Base-by-base conservation (phyloP, 1,140 invertebrate genomes). In the Glossosoma conforme region DNA sequence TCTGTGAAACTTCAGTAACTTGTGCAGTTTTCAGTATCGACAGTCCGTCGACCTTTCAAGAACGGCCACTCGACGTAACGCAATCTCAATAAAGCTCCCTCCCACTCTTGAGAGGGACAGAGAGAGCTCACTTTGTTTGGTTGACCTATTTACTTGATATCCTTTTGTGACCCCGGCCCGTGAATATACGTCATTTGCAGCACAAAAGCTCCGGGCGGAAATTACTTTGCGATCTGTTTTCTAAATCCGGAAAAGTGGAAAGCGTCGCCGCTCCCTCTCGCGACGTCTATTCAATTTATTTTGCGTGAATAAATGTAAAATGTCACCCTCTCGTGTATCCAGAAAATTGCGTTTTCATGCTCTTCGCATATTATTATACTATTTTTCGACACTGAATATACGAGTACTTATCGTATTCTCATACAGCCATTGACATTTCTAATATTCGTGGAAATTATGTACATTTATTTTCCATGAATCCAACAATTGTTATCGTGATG, bases 211-310 rank as follows among this genome's bases (percentile, higher is more conserved):
- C 41, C 15, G 33, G 22, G 45, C 55, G 55, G 50, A 57, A 52
- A 56, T 56, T 47, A 56, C 49, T 52, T 52, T 46, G 50, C 43
- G 49, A 56, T 56, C 44, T 52, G 44, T 51, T 56, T 52, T 46
- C 54, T 36, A 44, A 56, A 51, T 51, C 54, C 44, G 48, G 33
- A 14, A 40, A 44, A 52, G 40, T 35, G 20, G 36, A 17, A 4
- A 2, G 36, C 15, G 11, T 19, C 14, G 4, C 36, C 36, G 36
- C 10, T 38, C 15, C 15, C 15, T 10, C n/a, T 38, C 17, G 36
- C 36, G 3, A 17, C 36, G 2, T n/a, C 6, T 18, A 17, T 38
- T 36, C 36, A 17, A 33, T 33, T 33, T 33, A 33, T 15, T 33
- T 33, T 33, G n/a, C 32, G n/a, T 33, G n/a, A n/a, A n/a, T n/a